Evolutionary conservation across 2,797 vertebrate genomes (phyloP).

Genomic region (Aphelocoma californica): DNA sequence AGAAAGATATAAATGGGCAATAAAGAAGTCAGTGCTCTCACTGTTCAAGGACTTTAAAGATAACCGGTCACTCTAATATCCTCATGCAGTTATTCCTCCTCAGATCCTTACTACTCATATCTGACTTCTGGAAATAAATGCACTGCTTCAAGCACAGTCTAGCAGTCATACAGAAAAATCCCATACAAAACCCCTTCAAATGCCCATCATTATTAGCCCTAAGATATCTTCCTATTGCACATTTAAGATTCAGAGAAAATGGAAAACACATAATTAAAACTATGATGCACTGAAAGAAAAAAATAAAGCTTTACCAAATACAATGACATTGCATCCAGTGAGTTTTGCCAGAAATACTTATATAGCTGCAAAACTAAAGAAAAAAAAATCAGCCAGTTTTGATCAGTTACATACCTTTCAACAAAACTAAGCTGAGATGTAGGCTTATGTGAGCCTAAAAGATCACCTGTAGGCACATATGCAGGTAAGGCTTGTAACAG

Average conservation of each 20-base stretch:
- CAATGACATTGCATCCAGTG: background rate
- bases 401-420: background rate
- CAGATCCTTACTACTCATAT: background rate
- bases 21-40: slow-evolving; percentile 49
- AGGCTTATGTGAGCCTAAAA: background rate
- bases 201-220: background rate
- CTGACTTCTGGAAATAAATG: slow-evolving; percentile 17
- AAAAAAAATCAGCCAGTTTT: background rate
- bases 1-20: slow-evolving; percentile 56
- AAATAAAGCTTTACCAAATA: background rate
- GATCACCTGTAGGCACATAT: background rate
- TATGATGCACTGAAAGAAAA: background rate
- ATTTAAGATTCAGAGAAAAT: background rate
- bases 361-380: background rate
- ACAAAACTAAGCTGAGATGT: background rate
- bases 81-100: background rate
- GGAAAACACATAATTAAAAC: background rate
- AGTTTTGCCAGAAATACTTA: background rate
- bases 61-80: slow-evolving; percentile 44
- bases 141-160: background rate
- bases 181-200: background rate
- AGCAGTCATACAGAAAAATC: background rate
- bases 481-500: background rate
- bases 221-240: background rate
- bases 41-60: slow-evolving; percentile 53